These are phyloP conservation scores for Eolophus roseicapilla DNA, from an alignment of 2,113 vertebrate species.

Conservation along the genomic window DNA sequence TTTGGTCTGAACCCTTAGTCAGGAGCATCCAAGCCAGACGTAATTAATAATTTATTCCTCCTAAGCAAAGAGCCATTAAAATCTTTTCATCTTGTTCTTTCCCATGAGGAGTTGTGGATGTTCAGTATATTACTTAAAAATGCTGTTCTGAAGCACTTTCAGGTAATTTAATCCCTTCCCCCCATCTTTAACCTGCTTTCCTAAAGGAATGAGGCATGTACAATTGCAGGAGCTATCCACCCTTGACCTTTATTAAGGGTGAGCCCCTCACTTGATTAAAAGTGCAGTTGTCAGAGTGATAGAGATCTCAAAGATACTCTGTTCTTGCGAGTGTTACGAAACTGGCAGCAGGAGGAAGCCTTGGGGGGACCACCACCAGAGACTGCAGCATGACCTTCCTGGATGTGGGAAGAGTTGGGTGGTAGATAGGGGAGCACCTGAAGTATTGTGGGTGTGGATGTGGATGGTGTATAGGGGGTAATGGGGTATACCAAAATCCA, in stretches of 20 bases:
- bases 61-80: conserved; percentile 2
- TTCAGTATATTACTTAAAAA: background rate
- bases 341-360: background rate
- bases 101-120: background rate
- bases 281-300: background rate
- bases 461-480: background rate
- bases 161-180: background rate
- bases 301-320: background rate
- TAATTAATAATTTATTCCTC: conserved; percentile 12
- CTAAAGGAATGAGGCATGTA: background rate
- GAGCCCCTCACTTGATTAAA: background rate
- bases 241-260: conserved; percentile 19
- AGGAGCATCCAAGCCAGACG: background rate
- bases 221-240: background rate
- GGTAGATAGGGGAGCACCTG: background rate
- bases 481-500: background rate
- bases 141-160: background rate
- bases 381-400: background rate
- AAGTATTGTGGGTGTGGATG: rapidly evolving
- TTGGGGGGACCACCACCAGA: background rate
- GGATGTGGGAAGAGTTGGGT: background rate
- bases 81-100: background rate
- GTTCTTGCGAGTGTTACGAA: background rate
- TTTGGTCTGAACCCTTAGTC: background rate
- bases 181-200: background rate